Percentiles rank a stretch among this genome's conserved stretches.
Evolutionary conservation across 2,888 invertebrate genomes (phyloP).

Genomic region (Agrotis ipsilon): DNA sequence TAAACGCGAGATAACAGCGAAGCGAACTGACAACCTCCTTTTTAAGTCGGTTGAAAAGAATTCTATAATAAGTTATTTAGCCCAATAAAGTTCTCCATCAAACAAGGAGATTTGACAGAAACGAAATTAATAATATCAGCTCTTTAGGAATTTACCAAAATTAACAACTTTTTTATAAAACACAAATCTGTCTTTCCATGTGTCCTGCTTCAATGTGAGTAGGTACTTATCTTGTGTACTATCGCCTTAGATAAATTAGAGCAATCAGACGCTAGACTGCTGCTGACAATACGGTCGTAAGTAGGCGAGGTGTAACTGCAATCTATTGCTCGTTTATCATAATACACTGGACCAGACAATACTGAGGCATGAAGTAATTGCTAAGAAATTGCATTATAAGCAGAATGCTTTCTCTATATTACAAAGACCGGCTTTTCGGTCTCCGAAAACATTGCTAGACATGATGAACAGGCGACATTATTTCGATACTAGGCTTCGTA

Average conservation of each 20-base stretch:
- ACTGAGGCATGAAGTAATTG: neutral
- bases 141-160: too few species aligned
- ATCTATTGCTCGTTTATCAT: conserved; percentile 23
- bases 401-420: neutral
- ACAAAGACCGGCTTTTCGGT: too few species aligned
- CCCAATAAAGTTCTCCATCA: too few species aligned
- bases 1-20: too few species aligned
- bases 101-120: too few species aligned
- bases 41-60: too few species aligned
- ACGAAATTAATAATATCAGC: too few species aligned
- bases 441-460: neutral
- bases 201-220: too few species aligned
- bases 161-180: too few species aligned
- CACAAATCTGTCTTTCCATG: too few species aligned
- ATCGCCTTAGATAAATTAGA: conserved; percentile 20
- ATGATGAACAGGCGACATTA: neutral
- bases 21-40: too few species aligned
- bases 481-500: neutral
- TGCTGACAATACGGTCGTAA: conserved; percentile 12
- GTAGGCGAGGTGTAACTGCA: conserved; percentile 17
- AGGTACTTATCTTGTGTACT: neutral
- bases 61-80: neutral
- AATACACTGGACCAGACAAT: neutral
- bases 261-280: conserved; percentile 14
- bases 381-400: neutral